These are phyloP conservation scores for Rhea americana DNA, from an alignment of 2,113 vertebrate species.

Conservation along the genomic window DNA sequence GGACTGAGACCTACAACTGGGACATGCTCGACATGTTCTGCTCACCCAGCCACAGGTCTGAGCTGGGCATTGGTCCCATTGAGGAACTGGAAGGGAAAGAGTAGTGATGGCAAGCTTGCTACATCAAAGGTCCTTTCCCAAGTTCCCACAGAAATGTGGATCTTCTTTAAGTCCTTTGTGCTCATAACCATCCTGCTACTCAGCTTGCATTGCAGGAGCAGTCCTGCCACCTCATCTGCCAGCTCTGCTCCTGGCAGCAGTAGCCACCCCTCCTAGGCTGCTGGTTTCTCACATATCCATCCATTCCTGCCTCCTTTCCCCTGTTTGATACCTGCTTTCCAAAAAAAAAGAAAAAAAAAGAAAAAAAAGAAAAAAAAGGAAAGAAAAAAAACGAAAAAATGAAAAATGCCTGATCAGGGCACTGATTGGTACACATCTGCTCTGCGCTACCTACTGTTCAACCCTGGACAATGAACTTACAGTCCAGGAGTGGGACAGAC, in stretches of 20 bases:
- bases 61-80: fast-evolving
- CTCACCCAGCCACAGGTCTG: not conserved
- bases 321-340: too few relatives aligned
- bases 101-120: not conserved
- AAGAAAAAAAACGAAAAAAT: too few relatives aligned
- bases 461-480: not conserved
- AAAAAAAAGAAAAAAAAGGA: too few relatives aligned
- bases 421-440: too few relatives aligned
- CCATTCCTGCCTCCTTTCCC: too few relatives aligned
- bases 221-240: too few relatives aligned
- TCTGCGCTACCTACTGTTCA: not conserved
- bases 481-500: not conserved
- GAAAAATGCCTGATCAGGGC: too few relatives aligned
- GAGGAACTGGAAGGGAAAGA: not conserved
- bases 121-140: not conserved
- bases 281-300: too few relatives aligned
- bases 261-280: too few relatives aligned
- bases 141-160: not conserved
- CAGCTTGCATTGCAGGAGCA: not conserved
- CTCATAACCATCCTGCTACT: not conserved
- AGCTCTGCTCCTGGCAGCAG: too few relatives aligned
- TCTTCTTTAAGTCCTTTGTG: not conserved
- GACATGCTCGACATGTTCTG: fast-evolving
- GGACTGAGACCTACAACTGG: not conserved
- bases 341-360: too few relatives aligned